phyloP scores from a whole-genome alignment of 1,140 invertebrate genomes.

The Bombus terrestris region DNA sequence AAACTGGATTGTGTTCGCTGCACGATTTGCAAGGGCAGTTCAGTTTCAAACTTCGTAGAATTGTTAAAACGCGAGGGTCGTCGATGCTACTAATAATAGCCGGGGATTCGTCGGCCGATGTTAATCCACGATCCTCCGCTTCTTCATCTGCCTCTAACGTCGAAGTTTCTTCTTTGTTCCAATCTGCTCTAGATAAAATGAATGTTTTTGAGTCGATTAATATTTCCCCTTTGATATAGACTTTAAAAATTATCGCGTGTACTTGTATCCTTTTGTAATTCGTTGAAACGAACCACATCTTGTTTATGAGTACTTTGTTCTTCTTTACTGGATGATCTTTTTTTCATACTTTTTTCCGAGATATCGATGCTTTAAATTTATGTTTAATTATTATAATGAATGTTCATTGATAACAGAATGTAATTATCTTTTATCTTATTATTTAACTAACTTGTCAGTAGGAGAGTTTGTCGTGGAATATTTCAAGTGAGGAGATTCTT shows the following conservation, averaged over 20 bases:
- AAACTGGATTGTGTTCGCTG: conserved; percentile 21
- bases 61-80: conserved; percentile 32
- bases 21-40: conserved; percentile 49
- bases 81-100: conserved; percentile 12
- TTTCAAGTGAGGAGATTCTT: not conserved
- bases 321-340: not conserved
- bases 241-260: not conserved
- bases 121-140: conserved; percentile 9
- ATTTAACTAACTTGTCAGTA: conserved; percentile 32
- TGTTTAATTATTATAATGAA: not conserved
- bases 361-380: not conserved
- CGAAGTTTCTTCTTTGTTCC: conserved; percentile 43
- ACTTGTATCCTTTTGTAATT: not conserved
- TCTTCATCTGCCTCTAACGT: conserved; percentile 47
- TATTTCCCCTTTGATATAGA: not conserved
- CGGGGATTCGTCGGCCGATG: conserved; percentile 32
- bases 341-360: not conserved
- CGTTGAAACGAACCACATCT: not conserved
- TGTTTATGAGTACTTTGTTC: not conserved
- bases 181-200: conserved; percentile 12
- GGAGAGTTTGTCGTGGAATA: not conserved
- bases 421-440: not conserved
- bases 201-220: not conserved
- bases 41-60: conserved; percentile 42
- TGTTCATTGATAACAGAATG: not conserved